These are phyloP conservation scores for Leucophenga varia DNA, from an alignment of 1,140 invertebrate species.

Conservation along the genomic window DNA sequence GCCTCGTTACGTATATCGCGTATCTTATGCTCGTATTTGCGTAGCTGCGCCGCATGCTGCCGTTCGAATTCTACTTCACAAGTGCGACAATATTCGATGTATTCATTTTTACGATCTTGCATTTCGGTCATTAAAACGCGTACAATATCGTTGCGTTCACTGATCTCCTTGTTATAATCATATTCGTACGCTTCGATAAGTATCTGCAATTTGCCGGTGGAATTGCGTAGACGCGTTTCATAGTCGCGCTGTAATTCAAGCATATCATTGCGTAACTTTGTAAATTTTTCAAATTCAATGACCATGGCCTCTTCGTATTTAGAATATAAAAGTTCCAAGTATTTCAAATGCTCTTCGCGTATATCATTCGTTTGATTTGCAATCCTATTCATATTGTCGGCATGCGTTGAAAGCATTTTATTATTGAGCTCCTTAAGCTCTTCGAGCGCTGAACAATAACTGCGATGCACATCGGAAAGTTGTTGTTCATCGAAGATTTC, in stretches of 20 bases:
- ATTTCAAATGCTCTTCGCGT: slow-evolving; percentile 66
- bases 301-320: slow-evolving; percentile 77
- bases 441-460: slow-evolving; percentile 66
- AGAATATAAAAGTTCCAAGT: slow-evolving; percentile 57
- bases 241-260: slow-evolving; percentile 71
- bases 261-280: slow-evolving; percentile 69
- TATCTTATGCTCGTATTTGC: slow-evolving; percentile 70
- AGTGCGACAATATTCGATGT: slow-evolving; percentile 21
- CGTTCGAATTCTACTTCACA: slow-evolving; percentile 55
- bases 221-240: slow-evolving; percentile 60
- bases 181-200: slow-evolving; percentile 22
- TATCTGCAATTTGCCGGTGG: slow-evolving; percentile 18
- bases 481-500: slow-evolving; percentile 64
- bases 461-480: slow-evolving; percentile 65
- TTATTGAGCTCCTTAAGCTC: slow-evolving; percentile 70
- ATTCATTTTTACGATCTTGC: slow-evolving; percentile 25
- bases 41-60: slow-evolving; percentile 64
- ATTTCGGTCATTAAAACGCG: slow-evolving; percentile 23
- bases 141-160: slow-evolving; percentile 20
- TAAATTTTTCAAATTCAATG: slow-evolving; percentile 78
- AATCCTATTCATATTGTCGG: slow-evolving; percentile 67
- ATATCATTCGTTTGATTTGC: slow-evolving; percentile 67
- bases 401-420: slow-evolving; percentile 64
- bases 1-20: slow-evolving; percentile 74
- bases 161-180: slow-evolving; percentile 22